These are phyloP conservation scores for Allacma fusca DNA, from an alignment of 2,888 invertebrate genomes.

Conservation along the genomic window DNA sequence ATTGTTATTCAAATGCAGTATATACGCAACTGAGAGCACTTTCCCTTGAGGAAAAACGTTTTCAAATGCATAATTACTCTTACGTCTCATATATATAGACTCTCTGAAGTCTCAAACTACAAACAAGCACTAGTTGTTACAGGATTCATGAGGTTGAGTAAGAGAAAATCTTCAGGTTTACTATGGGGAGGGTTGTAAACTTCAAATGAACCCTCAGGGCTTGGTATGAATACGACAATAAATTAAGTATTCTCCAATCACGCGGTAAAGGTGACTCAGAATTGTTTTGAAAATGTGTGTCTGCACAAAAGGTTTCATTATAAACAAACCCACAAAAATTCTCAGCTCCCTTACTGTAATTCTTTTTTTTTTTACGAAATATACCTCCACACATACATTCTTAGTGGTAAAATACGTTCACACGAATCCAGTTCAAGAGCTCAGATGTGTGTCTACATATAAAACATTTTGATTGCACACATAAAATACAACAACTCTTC, in stretches of 20 bases:
- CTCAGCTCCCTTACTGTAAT: not conserved
- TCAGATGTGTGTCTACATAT: not conserved
- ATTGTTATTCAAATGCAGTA: not conserved
- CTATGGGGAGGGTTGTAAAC: not conserved
- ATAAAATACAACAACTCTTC: no score
- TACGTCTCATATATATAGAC: no score
- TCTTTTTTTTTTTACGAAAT: not conserved
- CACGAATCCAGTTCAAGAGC: not conserved
- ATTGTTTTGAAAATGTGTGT: no score
- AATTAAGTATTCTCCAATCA: no score
- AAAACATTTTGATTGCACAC: no score
- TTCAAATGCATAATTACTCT: not conserved
- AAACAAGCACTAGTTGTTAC: not conserved
- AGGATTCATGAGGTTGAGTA: not conserved
- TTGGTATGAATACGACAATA: no score
- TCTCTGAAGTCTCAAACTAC: no score
- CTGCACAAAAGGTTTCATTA: no score
- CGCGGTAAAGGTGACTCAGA: no score
- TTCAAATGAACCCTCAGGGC: no score
- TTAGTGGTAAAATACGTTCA: not conserved
- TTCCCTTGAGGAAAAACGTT: conserved; percentile 2
- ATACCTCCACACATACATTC: not conserved
- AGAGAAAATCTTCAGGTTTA: not conserved
- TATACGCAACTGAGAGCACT: not conserved
- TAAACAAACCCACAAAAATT: not conserved